These are phyloP conservation scores for Melanostoma scalare DNA, from an alignment of 2,888 invertebrate species.

Conservation along the genomic window DNA sequence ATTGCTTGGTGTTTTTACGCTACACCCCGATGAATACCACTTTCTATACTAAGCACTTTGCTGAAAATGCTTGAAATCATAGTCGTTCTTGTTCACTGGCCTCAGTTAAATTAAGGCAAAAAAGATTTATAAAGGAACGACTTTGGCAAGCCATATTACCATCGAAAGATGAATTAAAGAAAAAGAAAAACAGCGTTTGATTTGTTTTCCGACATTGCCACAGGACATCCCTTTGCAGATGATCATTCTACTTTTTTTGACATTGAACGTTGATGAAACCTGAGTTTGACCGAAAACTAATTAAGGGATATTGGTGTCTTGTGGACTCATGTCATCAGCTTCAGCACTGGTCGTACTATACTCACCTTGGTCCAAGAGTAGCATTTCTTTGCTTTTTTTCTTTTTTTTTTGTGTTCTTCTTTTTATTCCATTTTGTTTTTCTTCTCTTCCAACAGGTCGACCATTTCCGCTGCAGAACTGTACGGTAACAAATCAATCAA, in stretches of 20 bases:
- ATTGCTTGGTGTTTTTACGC: constrained; percentile 21
- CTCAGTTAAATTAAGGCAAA: constrained; percentile 39
- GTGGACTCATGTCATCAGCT: constrained; percentile 52
- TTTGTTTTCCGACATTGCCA: constrained; percentile 32
- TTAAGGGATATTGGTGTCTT: constrained; percentile 47
- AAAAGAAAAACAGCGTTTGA: constrained; percentile 55
- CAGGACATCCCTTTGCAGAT: not conserved
- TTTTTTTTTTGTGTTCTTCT: not conserved
- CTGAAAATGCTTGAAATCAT: constrained; percentile 44
- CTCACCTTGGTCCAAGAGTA: constrained; percentile 22
- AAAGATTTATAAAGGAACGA: constrained; percentile 59
- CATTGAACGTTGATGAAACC: constrained; percentile 13
- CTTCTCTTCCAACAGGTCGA: constrained; percentile 85
- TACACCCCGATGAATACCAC: constrained; percentile 3
- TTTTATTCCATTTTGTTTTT: constrained; percentile 18
- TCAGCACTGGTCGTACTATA: constrained; percentile 12
- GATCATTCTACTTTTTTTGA: constrained; percentile 14
- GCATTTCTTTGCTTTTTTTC: not conserved
- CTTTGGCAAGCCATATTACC: constrained; percentile 37
- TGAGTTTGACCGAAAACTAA: constrained; percentile 62
- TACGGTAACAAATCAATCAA: constrained; percentile 93
- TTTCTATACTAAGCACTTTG: constrained; percentile 26
- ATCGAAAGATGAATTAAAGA: constrained; percentile 12
- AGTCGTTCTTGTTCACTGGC: constrained; percentile 59
- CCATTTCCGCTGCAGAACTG: constrained; percentile 95